Base-by-base conservation (phyloP, 2,113 vertebrate species). In the Mirza zaza region DNA sequence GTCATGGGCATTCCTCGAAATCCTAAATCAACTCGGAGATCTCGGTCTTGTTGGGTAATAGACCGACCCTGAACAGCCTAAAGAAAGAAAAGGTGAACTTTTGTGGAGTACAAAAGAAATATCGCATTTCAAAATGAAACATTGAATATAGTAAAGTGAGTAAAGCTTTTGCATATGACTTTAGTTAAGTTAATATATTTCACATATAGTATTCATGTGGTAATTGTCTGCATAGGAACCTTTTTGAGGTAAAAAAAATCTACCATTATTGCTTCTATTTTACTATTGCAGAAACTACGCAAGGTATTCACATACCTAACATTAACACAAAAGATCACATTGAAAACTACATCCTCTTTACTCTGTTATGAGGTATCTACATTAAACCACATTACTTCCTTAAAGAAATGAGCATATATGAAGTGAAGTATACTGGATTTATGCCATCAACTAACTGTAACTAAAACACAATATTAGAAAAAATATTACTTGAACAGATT, bases 1-100 rank as follows among this genome's bases (percentile, higher is more conserved):
- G 99, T 99, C 99, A 99, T 99, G 9, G 99, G 99, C 99, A 99
- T 99, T n/a, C 99, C 99, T 67, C 99, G 98, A 97, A 99, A 99
- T 34, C 99, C 99, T 94, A 99, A 98, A 76, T 99, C 99, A 34
- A 99, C 99, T 0, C 99, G 98, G 7, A 99, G 98, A 98, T 99
- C 99, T 57, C 99, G 98, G 97, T 99, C 99, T 96, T 99, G 98
- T 76, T 99, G 99, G 77, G 99, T 98, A 17, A 99, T 97, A 14
- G 98, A 98, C 5, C 99, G 99, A 23, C 99, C 99, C 42, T 99
- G 99, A 34, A 99, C 99, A 21, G 99, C 99, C 99, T 99, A 88
- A 52, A 92, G 14, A 87, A 89, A 97, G 1, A 97, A 93, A 97
- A 76, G 42, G 34, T 45, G 10, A 85, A 52, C 23, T n/a, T 92